Evolutionary conservation across 1,140 invertebrate species (phyloP).

Genomic region (Nautilus pompilius): DNA sequence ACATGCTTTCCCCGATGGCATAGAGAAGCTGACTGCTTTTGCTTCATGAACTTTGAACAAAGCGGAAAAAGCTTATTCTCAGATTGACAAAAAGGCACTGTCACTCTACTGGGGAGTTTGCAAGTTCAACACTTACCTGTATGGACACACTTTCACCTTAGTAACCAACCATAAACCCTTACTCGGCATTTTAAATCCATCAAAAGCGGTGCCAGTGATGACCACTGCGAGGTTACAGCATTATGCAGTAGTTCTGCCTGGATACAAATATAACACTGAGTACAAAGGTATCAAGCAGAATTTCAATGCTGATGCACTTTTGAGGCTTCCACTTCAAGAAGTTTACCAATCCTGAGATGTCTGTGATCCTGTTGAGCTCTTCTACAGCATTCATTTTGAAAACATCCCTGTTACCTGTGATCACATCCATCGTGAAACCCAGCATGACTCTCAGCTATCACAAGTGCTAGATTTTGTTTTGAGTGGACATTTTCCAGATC

Average conservation of each 20-base stretch:
- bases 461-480: too few species aligned
- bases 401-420: too few species aligned
- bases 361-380: too few species aligned
- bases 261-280: slow-evolving; percentile 14
- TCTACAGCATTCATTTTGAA: too few species aligned
- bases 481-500: too few species aligned
- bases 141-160: slow-evolving; percentile 36
- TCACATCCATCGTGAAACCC: too few species aligned
- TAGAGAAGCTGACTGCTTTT: slow-evolving; percentile 53
- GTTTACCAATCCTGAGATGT: too few species aligned
- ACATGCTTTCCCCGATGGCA: slow-evolving; percentile 44
- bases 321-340: too few species aligned
- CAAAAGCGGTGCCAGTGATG: slow-evolving; percentile 27
- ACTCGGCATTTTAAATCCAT: slow-evolving; percentile 28
- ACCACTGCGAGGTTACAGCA: slow-evolving; percentile 19
- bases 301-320: too few species aligned
- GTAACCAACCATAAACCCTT: slow-evolving; percentile 47
- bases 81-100: slow-evolving; percentile 60
- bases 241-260: slow-evolving; percentile 13
- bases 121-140: slow-evolving; percentile 58
- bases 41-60: slow-evolving; percentile 48
- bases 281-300: slow-evolving; percentile 1
- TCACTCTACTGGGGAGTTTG: slow-evolving; percentile 55
- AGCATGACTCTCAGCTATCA: too few species aligned
- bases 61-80: slow-evolving; percentile 57